Evolutionary conservation across 2,113 vertebrate species (phyloP).

Genomic region (Salvator merianae): DNA sequence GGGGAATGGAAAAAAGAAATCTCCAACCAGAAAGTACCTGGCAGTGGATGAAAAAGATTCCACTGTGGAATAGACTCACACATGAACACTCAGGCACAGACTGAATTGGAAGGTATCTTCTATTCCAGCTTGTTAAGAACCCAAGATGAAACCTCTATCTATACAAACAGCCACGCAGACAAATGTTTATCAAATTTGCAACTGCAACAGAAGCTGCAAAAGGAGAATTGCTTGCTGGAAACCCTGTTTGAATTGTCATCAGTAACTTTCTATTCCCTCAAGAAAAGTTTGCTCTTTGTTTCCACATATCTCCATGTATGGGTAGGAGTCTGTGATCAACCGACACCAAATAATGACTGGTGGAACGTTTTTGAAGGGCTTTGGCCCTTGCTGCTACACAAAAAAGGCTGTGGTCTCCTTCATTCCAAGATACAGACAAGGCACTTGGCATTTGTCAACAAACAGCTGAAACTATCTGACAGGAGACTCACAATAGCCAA

Average conservation of each 20-base stretch:
- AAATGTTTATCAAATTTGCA: constrained; percentile 50
- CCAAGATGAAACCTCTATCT: constrained; percentile 55
- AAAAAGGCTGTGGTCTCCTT: constrained; percentile 45
- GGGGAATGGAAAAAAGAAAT: constrained; percentile 44
- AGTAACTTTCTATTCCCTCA: constrained; percentile 58
- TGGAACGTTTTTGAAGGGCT: constrained; percentile 28
- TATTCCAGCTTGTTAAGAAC: constrained; percentile 41
- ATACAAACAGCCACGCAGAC: constrained; percentile 46
- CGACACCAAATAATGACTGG: constrained; percentile 57
- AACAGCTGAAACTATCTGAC: constrained; percentile 13
- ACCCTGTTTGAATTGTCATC: constrained; percentile 58
- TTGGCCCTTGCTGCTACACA: constrained; percentile 19
- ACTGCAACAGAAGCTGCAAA: constrained; percentile 42
- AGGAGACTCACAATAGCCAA: constrained; percentile 4
- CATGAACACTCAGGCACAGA: neutral
- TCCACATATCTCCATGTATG: constrained; percentile 60
- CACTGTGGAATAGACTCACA: constrained; percentile 57
- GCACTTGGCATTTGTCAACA: constrained; percentile 21
- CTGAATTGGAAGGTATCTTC: neutral
- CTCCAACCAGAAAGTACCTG: constrained; percentile 47
- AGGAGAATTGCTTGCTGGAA: constrained; percentile 11
- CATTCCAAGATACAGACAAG: constrained; percentile 40
- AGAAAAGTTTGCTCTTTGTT: constrained; percentile 49
- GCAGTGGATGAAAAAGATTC: constrained; percentile 52
- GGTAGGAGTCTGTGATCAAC: constrained; percentile 55